Evolutionary conservation across 1,140 invertebrate species (phyloP), one percentile per base, ranked within the genome.

Genomic region (Thereuonema tuberculata): DNA sequence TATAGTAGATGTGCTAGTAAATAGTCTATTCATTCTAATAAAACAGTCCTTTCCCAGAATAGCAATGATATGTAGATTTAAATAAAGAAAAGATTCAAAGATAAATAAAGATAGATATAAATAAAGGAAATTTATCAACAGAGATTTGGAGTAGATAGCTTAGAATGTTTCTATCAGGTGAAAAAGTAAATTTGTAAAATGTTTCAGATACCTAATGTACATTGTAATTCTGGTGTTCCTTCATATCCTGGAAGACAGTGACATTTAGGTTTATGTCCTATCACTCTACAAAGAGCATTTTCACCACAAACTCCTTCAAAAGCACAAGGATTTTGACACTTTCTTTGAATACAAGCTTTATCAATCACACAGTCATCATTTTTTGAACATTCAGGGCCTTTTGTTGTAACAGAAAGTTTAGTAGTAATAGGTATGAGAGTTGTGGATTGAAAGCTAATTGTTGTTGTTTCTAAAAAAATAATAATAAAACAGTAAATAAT

Each of bases 341-440:
- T 66, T 29, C 71, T 68, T 28, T 69, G 66, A 17, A 72, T 65
- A 53, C 72, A 74, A 20, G 72, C 69, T 57, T 74, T 66, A 67
- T 71, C 64, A 69, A 74, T 61, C 63, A 76, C 62, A 70, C 84
- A 87, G 60, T 86, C 84, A 53, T 80, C 80, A 70, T 84, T 86
- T 31, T 74, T 72, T 5, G 72, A 77, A 68, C 89, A 93, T 23
- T 52, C 61, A 54, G 24, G 57, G 64, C 29, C 46, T 52, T 48
- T 24, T 43, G 27, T 53, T 48, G 50, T 49, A 37, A 61, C 31
- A 55, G 57, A 47, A 29, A 60, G 65, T 65, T 64, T 64, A 69
- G 60, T 62, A 67, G 69, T 69, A 75, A 75, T 77, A 77, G 77
- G 80, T 43, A 52, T 56, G 59, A 61, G 53, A 63, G 56, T 61